phyloP scores from a whole-genome alignment of 1,140 invertebrate species.

The Trypoxylus dichotomus region DNA sequence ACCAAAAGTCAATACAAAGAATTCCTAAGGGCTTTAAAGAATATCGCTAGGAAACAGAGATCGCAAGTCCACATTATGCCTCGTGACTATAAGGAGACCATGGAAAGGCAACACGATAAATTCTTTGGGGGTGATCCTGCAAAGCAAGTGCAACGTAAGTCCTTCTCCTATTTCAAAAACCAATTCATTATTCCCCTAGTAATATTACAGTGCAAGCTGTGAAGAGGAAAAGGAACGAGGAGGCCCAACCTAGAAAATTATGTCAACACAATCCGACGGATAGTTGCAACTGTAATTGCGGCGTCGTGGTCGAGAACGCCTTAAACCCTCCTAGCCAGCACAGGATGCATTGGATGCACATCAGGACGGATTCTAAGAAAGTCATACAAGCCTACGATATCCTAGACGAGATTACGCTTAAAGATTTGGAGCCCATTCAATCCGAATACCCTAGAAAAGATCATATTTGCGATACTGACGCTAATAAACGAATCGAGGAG shows the following conservation, averaged over 20 bases:
- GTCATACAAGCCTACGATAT: slow-evolving; percentile 38
- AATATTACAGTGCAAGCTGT: neutral
- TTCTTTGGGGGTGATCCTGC: neutral
- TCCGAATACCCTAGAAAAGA: slow-evolving; percentile 49
- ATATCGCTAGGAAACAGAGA: neutral
- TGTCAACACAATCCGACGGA: neutral
- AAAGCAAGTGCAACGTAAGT: neutral
- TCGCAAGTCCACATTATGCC: slow-evolving; percentile 1
- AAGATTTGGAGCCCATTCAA: slow-evolving; percentile 47
- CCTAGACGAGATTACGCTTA: slow-evolving; percentile 47
- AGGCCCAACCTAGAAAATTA: neutral
- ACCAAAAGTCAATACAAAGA: slow-evolving; percentile 25
- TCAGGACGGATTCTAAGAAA: neutral
- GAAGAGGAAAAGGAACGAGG: neutral
- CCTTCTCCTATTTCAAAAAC: neutral
- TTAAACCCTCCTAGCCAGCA: neutral
- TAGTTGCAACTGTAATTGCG: slow-evolving; percentile 5
- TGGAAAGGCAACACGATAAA: slow-evolving; percentile 9
- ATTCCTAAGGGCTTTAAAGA: slow-evolving; percentile 4
- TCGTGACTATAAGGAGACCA: neutral
- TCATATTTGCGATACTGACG: slow-evolving; percentile 30
- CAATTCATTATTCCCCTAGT: no score
- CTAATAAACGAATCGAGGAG: slow-evolving; percentile 33
- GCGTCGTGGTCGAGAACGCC: neutral
- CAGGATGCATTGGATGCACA: slow-evolving; percentile 22